Evolutionary conservation across 2,888 invertebrate genomes (phyloP), one percentile per base, ranked within the genome.

Genomic region (Pyrrhosoma nymphula): DNA sequence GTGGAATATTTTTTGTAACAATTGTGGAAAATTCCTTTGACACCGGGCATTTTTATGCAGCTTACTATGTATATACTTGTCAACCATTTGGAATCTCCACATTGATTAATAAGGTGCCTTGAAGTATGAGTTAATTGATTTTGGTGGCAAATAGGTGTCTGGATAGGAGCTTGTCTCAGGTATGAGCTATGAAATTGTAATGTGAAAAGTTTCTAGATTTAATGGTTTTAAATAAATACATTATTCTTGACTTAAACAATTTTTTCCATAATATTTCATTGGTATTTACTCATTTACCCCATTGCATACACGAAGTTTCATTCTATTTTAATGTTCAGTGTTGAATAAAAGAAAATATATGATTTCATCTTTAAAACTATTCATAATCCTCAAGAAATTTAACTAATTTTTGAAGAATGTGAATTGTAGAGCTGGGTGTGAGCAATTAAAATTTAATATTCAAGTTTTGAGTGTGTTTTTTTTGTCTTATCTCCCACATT

Each of bases 101-200:
- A 93, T 93, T 93, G 93, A 93, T 93, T 93, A 93, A 93, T 93
- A 63, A 93, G 93, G 93, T 93, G 93, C 93, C 93, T 93, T 93
- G 93, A 93, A 93, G 93, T 93, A 93, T 93, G 93, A 93, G 93
- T 93, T 93, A 39, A 69, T 93, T 93, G 63, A 93, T 93, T 93
- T 93, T 93, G 93, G 93, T 93, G 93, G 93, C 93, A 93, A 69
- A 93, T 93, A 93, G 93, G 93, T 93, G 93, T 93, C 93, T 93
- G 93, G 93, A 93, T 93, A 93, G 93, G 93, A 93, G 93, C 93
- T 93, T 93, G 93, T 93, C 93, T 93, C 93, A 93, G 93, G 93
- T 93, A 93, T 93, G 93, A 63, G 63, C 93, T 93, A 93, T 93
- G 47, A 93, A 69, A 93, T 93, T 93, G 93, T 93, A 93, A 47